These are phyloP conservation scores for Heliornis fulica DNA, from an alignment of 2,113 vertebrate genomes.

Conservation along the genomic window DNA sequence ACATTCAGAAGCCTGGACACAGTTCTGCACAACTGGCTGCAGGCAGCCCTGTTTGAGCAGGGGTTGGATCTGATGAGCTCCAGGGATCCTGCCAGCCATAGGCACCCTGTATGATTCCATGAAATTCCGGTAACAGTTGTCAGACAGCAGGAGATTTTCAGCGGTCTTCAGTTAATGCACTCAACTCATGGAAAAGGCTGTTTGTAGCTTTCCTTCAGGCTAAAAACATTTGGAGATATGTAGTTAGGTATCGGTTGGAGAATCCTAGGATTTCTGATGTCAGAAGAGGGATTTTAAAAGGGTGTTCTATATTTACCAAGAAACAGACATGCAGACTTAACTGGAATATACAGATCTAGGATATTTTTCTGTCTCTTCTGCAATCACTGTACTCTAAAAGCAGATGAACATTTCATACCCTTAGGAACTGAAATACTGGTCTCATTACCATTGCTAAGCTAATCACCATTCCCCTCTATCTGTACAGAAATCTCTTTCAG, in stretches of 20 bases:
- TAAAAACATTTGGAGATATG: background rate
- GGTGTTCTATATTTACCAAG: constrained; percentile 2
- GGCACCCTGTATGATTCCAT: background rate
- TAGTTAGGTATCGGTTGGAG: background rate
- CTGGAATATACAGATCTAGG: constrained; percentile 3
- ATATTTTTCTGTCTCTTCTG: constrained; percentile 14
- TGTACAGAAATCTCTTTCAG: background rate
- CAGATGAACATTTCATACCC: constrained; percentile 49
- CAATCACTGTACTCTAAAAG: constrained; percentile 21
- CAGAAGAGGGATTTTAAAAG: background rate
- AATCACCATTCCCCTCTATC: background rate
- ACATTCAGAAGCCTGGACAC: background rate
- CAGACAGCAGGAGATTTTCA: background rate
- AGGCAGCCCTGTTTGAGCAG: background rate
- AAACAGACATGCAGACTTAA: background rate
- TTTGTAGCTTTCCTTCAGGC: background rate
- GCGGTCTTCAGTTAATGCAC: background rate
- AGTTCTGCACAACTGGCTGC: background rate
- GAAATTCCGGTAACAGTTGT: background rate
- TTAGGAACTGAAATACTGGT: constrained; percentile 56
- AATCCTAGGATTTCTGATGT: background rate
- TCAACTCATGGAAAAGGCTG: background rate
- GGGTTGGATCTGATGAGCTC: background rate
- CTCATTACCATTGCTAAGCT: constrained; percentile 41
- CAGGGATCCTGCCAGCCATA: background rate